Conservation (phyloP, 92 coral and sea anemone species). For the Umimayanthus chanpuru region DNA sequence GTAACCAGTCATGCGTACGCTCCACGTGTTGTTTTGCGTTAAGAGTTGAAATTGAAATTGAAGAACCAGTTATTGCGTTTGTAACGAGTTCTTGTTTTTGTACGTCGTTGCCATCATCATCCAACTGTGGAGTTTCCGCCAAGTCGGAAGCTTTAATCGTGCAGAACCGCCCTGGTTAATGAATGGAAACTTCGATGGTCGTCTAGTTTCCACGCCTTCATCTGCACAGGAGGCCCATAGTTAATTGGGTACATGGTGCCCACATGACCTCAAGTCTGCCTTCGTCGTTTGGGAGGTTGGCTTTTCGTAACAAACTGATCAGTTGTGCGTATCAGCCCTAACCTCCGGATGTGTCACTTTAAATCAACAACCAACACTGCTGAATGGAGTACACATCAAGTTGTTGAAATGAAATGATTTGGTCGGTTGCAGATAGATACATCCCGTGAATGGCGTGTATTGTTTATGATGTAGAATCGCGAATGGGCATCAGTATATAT, state of each 20-base stretch:
- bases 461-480: too few relatives aligned
- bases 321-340: neutral
- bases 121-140: neutral
- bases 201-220: neutral
- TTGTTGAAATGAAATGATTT: neutral
- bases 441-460: neutral
- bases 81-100: neutral
- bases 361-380: too few relatives aligned
- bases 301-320: neutral
- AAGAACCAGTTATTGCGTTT: neutral
- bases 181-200: too few relatives aligned
- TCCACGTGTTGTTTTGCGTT: neutral
- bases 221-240: neutral
- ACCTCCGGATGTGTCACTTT: too few relatives aligned
- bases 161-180: too few relatives aligned
- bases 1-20: neutral
- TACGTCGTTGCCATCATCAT: neutral
- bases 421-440: neutral
- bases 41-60: too few relatives aligned
- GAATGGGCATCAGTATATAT: too few relatives aligned
- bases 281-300: neutral
- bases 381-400: neutral
- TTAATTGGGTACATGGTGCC: too few relatives aligned
- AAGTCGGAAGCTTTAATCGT: neutral
- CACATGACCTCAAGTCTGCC: neutral